Evolutionary conservation across 1,140 invertebrate genomes (phyloP).

Genomic region (Pantala flavescens): DNA sequence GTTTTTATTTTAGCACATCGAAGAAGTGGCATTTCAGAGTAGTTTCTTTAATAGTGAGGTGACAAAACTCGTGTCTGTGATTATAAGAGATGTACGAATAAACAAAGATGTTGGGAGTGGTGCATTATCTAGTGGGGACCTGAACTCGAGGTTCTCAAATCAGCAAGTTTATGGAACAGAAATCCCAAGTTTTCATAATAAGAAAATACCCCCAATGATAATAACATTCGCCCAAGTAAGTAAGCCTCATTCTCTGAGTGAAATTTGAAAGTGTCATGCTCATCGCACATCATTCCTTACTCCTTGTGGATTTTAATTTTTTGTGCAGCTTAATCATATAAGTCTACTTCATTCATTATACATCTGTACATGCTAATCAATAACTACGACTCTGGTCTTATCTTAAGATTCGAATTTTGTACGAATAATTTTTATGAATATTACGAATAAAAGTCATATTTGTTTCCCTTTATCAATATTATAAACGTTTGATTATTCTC

Average conservation of each 20-base stretch:
- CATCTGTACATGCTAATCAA: too few relatives aligned
- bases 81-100: conserved; percentile 71
- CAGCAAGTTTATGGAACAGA: not conserved
- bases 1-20: conserved; percentile 57
- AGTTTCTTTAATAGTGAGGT: conserved; percentile 83
- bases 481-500: too few relatives aligned
- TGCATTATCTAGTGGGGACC: not conserved
- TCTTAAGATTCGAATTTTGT: too few relatives aligned
- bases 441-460: too few relatives aligned
- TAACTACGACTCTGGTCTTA: too few relatives aligned
- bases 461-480: too few relatives aligned
- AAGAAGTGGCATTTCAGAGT: conserved; percentile 74
- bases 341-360: too few relatives aligned
- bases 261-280: too few relatives aligned
- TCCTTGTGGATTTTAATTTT: too few relatives aligned
- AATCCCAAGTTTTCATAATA: conserved; percentile 23
- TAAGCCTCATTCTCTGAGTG: not conserved
- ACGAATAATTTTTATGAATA: too few relatives aligned
- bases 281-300: too few relatives aligned
- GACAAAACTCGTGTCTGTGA: conserved; percentile 74
- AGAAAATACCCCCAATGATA: conserved; percentile 63
- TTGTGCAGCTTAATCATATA: too few relatives aligned
- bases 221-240: conserved; percentile 69
- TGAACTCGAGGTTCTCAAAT: not conserved
- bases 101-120: conserved; percentile 60